Percentiles rank a stretch among this genome's conserved stretches.
Evolutionary conservation across 2,797 vertebrate species (phyloP).

Genomic region (Chelon labrosus): DNA sequence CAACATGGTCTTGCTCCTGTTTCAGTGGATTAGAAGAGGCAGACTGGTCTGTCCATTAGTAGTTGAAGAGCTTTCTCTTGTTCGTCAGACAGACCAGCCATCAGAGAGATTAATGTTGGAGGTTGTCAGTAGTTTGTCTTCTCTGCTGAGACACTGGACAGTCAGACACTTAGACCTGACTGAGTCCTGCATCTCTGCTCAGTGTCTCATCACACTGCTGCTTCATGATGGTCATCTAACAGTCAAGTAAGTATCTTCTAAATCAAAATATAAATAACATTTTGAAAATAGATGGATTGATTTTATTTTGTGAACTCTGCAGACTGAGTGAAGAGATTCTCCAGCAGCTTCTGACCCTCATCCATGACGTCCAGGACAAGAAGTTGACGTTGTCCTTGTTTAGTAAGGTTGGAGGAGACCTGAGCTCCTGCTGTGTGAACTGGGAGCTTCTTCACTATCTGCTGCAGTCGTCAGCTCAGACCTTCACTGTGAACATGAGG

Average conservation of each 20-base stretch:
- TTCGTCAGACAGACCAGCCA: background rate
- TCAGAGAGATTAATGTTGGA: conserved; percentile 23
- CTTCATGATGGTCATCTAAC: conserved; percentile 37
- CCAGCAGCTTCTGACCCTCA: conserved; percentile 44
- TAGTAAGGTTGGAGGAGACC: conserved; percentile 55
- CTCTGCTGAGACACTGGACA: conserved; percentile 59
- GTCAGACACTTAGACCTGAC: conserved; percentile 63
- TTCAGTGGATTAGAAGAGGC: conserved; percentile 23
- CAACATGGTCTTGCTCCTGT: conserved; percentile 15
- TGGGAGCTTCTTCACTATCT: conserved; percentile 63
- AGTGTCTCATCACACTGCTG: conserved; percentile 49
- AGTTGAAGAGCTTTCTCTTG: conserved; percentile 50
- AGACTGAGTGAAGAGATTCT: conserved; percentile 49
- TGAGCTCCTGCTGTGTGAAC: conserved; percentile 60
- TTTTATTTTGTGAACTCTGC: background rate
- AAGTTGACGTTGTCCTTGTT: conserved; percentile 41
- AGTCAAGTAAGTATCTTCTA: conserved; percentile 49
- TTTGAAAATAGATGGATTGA: background rate
- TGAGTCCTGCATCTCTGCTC: conserved; percentile 45
- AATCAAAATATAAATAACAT: too few relatives aligned
- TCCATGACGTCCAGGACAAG: conserved; percentile 61
- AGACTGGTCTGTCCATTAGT: background rate
- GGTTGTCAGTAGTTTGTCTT: conserved; percentile 50
- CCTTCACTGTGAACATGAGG: conserved; percentile 59
- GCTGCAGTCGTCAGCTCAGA: conserved; percentile 38